A percentile compares a stretch with the other conserved stretches of the same genome.
phyloP scores from a whole-genome alignment of 2,113 vertebrate genomes.

The Labeo catla region DNA sequence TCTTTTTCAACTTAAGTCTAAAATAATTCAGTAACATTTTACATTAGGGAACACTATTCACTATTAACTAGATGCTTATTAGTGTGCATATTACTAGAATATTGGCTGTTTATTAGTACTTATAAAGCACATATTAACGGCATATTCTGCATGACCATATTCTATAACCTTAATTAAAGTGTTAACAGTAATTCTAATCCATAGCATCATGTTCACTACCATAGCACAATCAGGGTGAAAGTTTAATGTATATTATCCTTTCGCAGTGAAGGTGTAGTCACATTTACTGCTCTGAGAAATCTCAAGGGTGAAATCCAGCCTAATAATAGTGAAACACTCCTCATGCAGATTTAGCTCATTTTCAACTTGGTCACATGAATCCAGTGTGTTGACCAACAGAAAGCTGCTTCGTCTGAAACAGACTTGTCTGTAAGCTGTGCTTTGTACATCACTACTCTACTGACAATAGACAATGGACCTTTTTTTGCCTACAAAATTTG shows the following conservation, averaged over 20 bases:
- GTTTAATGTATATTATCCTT: neutral
- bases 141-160: neutral
- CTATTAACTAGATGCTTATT: neutral
- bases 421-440: neutral
- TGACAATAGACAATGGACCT: neutral
- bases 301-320: neutral
- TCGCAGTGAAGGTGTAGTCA: neutral
- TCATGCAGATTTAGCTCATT: too few relatives aligned
- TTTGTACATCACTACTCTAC: neutral
- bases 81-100: neutral
- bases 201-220: neutral
- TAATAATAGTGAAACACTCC: neutral
- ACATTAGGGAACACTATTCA: neutral
- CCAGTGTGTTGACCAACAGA: neutral
- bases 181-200: neutral
- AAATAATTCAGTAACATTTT: neutral
- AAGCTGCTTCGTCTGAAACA: neutral
- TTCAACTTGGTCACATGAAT: neutral
- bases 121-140: neutral
- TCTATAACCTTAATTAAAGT: neutral
- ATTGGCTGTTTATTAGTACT: neutral
- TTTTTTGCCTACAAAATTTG: neutral
- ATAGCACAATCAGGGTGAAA: neutral
- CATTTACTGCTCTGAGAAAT: neutral
- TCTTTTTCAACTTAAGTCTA: neutral